Evolutionary conservation across 2,797 vertebrate species (phyloP), one percentile per base, ranked within the genome.

Genomic region (Rhincodon typus): DNA sequence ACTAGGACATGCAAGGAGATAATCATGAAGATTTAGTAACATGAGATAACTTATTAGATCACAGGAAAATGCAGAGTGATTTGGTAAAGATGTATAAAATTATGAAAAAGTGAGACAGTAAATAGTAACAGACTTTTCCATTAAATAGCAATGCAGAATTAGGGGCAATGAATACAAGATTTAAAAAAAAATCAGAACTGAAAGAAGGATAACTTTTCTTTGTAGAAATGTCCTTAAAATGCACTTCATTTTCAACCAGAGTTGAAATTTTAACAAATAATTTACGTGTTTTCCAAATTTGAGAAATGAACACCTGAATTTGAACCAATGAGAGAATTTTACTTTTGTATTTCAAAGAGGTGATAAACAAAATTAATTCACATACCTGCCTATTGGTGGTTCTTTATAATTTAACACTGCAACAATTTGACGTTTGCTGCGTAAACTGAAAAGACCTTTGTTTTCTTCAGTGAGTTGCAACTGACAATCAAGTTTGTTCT

Each of bases 321-420:
- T 93, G 62, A 88, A 30, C 46, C 50, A 88, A 30, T 53, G 50
- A 34, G 4, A n/a, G 53, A 42, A 94, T 94, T 42, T 72, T 21
- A 10, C n/a, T 70, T 94, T 94, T 27, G n/a, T 38, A 67, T 15
- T 38, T 8, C 62, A 38, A 94, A 42, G 46, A 50, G 70, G 8
- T 69, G 30, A 90, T 19, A 2, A 69, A 15, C n/a, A 94, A 72
- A 94, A 94, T 70, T 15, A 69, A 46, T 46, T 50, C n/a, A 94
- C 67, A 70, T 95, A 97, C 97, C 96, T 97, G 0, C 67, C 94
- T 7, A 97, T 3, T 19, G 17, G 66, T 19, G 97, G 97, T 84
- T 97, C 97, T 95, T 96, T 69, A 30, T 97, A 97, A 96, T 95
- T 96, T 90, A 72, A 0, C 42, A 10, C 6, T 69, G 67, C 8